Conservation (phyloP, 2,888 invertebrate genomes). For the Hyposoter dolosus region DNA sequence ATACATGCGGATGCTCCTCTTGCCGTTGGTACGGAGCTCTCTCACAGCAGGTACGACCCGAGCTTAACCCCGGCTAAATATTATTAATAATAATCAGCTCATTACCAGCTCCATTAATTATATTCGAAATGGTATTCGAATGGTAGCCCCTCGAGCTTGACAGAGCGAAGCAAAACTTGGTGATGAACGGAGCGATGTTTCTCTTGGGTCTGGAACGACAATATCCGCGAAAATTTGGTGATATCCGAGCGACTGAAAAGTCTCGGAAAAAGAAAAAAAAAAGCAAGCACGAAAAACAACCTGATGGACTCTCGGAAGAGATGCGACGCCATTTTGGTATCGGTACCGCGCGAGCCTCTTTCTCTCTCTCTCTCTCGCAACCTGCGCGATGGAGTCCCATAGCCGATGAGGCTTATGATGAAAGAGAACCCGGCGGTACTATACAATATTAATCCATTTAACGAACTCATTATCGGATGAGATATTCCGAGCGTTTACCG, state of each 20-base stretch:
- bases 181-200: neutral
- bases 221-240: neutral
- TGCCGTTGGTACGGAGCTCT: neutral
- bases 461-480: conserved; percentile 84
- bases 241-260: too few species aligned
- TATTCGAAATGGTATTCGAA: conserved; percentile 68
- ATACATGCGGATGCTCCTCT: conserved; percentile 66
- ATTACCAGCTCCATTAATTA: conserved; percentile 84
- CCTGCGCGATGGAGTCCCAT: neutral
- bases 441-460: conserved; percentile 82
- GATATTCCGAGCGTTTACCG: conserved; percentile 83
- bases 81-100: conserved; percentile 85
- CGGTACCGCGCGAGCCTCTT: neutral
- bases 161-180: conserved; percentile 18
- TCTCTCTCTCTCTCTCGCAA: neutral
- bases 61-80: conserved; percentile 84
- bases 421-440: conserved; percentile 37
- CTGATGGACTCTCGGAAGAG: neutral
- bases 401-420: conserved; percentile 29
- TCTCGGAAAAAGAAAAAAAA: neutral
- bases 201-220: neutral
- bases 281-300: neutral
- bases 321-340: conserved; percentile 56
- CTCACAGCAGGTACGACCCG: conserved; percentile 79
- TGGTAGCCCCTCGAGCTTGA: conserved; percentile 53